A percentile compares a stretch with the other conserved stretches of the same genome.
These are phyloP conservation scores for Erithacus rubecula DNA, from an alignment of 2,797 vertebrate species.

Conservation along the genomic window DNA sequence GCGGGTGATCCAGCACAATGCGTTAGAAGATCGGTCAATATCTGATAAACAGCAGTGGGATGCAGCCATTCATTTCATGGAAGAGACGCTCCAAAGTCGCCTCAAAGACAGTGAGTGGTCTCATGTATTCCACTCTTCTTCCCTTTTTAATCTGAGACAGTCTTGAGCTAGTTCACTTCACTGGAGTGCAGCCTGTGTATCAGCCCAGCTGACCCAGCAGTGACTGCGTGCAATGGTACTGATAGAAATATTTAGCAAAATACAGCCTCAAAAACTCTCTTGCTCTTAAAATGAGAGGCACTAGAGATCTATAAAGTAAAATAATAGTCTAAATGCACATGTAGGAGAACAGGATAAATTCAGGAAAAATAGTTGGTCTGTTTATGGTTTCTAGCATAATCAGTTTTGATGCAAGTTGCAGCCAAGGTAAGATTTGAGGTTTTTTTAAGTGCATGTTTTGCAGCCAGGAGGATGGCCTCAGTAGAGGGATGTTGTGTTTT, in stretches of 20 bases:
- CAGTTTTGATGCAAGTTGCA: not conserved
- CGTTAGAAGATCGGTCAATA: slow-evolving; percentile 95
- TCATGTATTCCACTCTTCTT: not conserved
- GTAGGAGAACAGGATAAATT: not conserved
- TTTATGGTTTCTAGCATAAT: not conserved
- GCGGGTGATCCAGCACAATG: slow-evolving; percentile 98
- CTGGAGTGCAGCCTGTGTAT: not conserved
- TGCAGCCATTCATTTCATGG: slow-evolving; percentile 97
- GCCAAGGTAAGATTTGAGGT: not conserved
- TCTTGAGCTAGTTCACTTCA: not conserved
- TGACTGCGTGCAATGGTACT: not conserved
- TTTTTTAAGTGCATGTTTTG: not conserved
- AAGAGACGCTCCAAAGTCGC: slow-evolving; percentile 92
- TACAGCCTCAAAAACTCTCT: not conserved
- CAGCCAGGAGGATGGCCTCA: not conserved
- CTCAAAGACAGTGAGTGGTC: slow-evolving; percentile 91
- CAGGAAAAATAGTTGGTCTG: not conserved
- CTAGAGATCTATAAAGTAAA: not conserved
- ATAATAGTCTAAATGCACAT: not conserved
- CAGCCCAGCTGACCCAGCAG: not conserved
- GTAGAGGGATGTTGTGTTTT: not conserved
- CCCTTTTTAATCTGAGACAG: not conserved
- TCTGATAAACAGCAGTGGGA: slow-evolving; percentile 99
- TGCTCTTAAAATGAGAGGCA: not conserved
- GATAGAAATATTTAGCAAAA: not conserved